Evolutionary conservation across 2,888 invertebrate species (phyloP).

Genomic region (Pterobdella sp.): DNA sequence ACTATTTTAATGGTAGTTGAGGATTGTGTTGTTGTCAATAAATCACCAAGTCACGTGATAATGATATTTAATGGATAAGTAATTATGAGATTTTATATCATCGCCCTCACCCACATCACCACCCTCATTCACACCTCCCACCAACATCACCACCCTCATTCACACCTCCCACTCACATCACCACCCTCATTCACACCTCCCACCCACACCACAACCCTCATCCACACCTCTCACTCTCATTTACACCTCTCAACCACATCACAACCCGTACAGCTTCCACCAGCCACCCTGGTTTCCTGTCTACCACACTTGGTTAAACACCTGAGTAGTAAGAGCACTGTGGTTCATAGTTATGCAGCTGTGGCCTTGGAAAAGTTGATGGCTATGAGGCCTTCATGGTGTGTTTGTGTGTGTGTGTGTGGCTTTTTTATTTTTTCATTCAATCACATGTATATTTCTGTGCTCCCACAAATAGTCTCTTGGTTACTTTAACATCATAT

Average conservation of each 20-base stretch:
- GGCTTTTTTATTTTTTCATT: too few species aligned
- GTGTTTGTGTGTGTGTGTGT: not conserved
- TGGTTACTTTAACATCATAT: too few species aligned
- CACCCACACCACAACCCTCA: too few species aligned
- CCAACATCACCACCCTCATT: not conserved
- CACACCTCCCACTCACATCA: not conserved
- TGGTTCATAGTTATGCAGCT: slow-evolving; percentile 90
- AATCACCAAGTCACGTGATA: too few species aligned
- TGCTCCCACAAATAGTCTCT: too few species aligned
- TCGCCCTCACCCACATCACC: not conserved
- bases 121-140: not conserved
- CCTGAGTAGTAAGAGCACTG: slow-evolving; percentile 67
- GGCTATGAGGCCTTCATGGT: slow-evolving; percentile 58
- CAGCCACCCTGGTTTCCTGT: slow-evolving; percentile 65
- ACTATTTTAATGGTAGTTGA: too few species aligned
- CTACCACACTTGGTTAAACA: slow-evolving; percentile 73
- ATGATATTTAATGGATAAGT: too few species aligned
- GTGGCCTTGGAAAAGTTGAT: slow-evolving; percentile 78
- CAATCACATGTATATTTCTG: too few species aligned
- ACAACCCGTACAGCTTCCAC: slow-evolving; percentile 58
- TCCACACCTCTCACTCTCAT: not conserved
- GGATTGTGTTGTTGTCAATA: too few species aligned
- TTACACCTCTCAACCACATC: not conserved
- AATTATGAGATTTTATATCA: not conserved
- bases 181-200: not conserved